These are phyloP conservation scores for Chamaea fasciata DNA, from an alignment of 2,113 vertebrate genomes.

Conservation along the genomic window DNA sequence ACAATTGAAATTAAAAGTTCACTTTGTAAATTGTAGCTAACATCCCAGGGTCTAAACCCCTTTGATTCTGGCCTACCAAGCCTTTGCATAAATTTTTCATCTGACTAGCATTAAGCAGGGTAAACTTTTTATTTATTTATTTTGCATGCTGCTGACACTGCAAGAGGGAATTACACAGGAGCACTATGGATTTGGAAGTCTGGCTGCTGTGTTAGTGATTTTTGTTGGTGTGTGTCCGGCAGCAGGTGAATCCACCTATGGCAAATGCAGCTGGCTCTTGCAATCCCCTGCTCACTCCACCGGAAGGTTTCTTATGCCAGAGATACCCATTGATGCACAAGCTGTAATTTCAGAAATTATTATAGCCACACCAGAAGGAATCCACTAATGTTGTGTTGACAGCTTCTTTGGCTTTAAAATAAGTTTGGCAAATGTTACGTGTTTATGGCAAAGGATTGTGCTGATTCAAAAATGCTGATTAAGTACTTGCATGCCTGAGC, in stretches of 20 bases:
- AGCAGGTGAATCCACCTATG: not conserved
- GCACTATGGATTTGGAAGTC: not conserved
- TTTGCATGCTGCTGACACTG: not conserved
- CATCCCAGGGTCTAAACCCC: not conserved
- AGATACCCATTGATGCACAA: not conserved
- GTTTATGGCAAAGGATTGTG: not conserved
- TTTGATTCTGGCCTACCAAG: not conserved
- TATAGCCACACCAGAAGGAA: not conserved
- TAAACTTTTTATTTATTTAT: not conserved
- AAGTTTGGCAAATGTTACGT: not conserved
- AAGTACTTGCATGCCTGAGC: accelerated
- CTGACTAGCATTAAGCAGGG: not conserved
- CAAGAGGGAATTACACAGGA: not conserved
- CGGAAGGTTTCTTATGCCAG: not conserved
- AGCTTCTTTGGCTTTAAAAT: not conserved
- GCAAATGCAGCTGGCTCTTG: not conserved
- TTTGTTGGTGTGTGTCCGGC: not conserved
- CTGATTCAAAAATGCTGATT: not conserved
- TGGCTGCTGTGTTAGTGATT: not conserved
- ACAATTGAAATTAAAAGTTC: not conserved
- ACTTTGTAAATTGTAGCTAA: not conserved
- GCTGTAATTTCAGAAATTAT: not conserved
- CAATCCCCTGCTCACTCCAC: not conserved
- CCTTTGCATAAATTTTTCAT: not conserved
- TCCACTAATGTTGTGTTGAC: not conserved